Base-by-base conservation (phyloP, 2,888 invertebrate genomes). In the Thyatira batis region DNA sequence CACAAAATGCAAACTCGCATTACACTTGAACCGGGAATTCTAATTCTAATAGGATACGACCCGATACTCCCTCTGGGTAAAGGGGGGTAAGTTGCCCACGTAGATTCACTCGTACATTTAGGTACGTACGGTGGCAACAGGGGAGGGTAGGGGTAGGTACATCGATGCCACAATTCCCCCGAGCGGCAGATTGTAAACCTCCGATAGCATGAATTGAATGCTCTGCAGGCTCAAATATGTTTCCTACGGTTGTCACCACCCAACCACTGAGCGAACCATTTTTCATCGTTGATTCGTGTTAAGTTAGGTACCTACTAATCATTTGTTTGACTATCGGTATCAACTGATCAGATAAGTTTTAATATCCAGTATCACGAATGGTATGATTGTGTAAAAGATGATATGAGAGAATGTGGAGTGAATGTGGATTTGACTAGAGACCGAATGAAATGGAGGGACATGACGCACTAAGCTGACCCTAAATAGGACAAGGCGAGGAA, bases 151-250 rank as follows among this genome's bases (percentile, higher is more conserved):
- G 83, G 39, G 39, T 39, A 39, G 39, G 39, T 39, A 39, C 39
- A 39, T 80, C 82, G 74, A 82, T 82, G 82, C 89, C 88, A 78
- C 87, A 89, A 88, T 89, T 88, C 89, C 89, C 89, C 89, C 84
- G 81, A 86, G 87, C 86, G 85, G 82, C 79, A 83, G 88, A 87
- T 89, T 87, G 87, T 88, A 89, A 89, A 87, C 86, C 87, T 87
- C 78, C 84, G 89, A 89, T 88, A 89, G 87, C 87, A 73, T 87
- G 88, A 86, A 89, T 89, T 88, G 88, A 89, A 89, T 85, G 83
- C 83, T 77, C 80, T 63, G 78, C 78, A 77, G 78, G 82, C 78
- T 78, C 85, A 79, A 85, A 85, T 86, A 85, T 82, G 84, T 84
- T 39, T 83, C 75, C 76, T 68, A 66, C 75, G 74, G 73, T 77